Conservation (phyloP, 2,888 invertebrate species). For the Zygothrica quintamaculata region DNA sequence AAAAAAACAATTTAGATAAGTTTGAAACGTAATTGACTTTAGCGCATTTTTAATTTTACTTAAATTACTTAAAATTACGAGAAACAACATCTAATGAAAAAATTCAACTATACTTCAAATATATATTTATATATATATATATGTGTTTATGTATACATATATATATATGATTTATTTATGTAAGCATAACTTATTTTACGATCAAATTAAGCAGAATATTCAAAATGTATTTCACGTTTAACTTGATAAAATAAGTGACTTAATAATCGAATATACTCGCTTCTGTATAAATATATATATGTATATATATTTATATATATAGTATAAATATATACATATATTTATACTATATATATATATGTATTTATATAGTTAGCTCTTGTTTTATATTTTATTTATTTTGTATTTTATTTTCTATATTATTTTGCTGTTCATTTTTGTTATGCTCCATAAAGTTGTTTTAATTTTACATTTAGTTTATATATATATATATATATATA, state of each 20-base stretch:
- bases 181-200: constrained; percentile 14
- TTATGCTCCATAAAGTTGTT: no score
- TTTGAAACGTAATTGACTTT: constrained; percentile 57
- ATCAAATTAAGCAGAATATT: constrained; percentile 22
- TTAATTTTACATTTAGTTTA: no score
- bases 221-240: constrained; percentile 13
- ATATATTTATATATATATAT: constrained; percentile 7
- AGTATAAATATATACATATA: constrained; percentile 16
- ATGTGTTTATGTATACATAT: constrained; percentile 1
- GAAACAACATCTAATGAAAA: constrained; percentile 36
- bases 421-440: constrained; percentile 19
- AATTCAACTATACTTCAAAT: constrained; percentile 22
- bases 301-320: constrained; percentile 14
- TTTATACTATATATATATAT: constrained; percentile 13
- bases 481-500: constrained; percentile 2
- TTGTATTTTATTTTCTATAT: constrained; percentile 38
- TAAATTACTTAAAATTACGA: constrained; percentile 25
- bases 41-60: constrained; percentile 47
- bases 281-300: no score
- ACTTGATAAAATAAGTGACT: constrained; percentile 21
- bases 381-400: constrained; percentile 16
- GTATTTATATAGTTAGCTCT: no score
- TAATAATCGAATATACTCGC: no score
- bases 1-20: constrained; percentile 36
- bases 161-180: constrained; percentile 12